These are phyloP conservation scores for Mustelus asterias DNA, from an alignment of 2,113 vertebrate genomes.

Conservation along the genomic window DNA sequence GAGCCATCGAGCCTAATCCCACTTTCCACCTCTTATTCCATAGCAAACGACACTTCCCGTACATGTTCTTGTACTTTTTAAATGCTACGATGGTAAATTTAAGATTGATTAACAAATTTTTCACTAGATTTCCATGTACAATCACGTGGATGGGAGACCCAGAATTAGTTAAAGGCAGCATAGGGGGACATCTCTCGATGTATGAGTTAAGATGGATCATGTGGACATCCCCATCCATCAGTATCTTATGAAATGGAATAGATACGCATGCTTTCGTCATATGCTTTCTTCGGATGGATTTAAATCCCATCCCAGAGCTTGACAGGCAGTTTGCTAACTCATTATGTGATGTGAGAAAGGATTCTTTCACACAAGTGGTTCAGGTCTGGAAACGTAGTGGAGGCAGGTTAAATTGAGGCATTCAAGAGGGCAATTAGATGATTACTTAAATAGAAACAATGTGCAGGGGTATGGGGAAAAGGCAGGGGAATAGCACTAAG, in stretches of 20 bases:
- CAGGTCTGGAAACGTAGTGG: no score
- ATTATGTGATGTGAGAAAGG: no score
- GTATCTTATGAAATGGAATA: not conserved
- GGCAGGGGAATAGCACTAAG: no score
- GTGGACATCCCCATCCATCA: not conserved
- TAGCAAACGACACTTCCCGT: no score
- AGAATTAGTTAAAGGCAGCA: no score
- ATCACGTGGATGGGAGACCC: no score
- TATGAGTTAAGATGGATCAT: not conserved
- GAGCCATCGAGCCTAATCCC: not conserved
- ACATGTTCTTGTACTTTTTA: not conserved
- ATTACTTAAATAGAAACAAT: no score
- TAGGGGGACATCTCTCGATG: not conserved
- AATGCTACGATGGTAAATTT: not conserved
- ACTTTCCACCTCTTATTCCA: not conserved
- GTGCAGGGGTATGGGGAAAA: no score
- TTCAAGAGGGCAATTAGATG: no score
- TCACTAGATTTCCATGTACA: not conserved
- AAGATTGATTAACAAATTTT: not conserved
- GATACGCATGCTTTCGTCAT: not conserved
- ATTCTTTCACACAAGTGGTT: no score
- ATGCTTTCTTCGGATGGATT: not conserved
- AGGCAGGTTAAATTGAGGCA: no score
- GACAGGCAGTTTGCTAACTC: not conserved
- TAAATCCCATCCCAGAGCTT: not conserved